These are phyloP conservation scores for Conistra vaccinii DNA, from an alignment of 2,888 invertebrate species.

Conservation along the genomic window DNA sequence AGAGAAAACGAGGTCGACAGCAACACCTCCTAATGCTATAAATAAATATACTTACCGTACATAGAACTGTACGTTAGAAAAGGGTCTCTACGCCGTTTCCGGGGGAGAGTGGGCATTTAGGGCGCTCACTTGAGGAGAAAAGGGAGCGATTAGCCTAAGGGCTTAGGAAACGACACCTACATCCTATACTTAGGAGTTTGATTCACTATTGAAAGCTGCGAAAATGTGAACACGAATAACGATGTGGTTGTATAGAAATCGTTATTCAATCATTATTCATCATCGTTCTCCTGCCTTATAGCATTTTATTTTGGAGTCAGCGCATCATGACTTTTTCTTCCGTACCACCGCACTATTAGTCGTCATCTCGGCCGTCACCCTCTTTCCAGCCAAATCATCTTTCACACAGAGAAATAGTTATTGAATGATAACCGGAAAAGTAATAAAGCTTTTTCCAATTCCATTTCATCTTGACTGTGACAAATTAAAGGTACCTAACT, in stretches of 20 bases:
- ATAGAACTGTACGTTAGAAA: conserved; percentile 22
- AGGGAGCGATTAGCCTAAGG: conserved; percentile 62
- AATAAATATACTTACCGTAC: conserved; percentile 24
- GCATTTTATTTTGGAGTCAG: no score
- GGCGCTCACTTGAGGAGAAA: conserved; percentile 57
- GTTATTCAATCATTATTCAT: background rate
- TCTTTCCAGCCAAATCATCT: no score
- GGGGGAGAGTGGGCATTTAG: conserved; percentile 63
- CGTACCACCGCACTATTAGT: no score
- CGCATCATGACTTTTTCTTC: no score
- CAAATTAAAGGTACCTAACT: background rate
- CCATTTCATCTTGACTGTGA: background rate
- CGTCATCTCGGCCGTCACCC: no score
- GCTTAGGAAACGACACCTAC: conserved; percentile 60
- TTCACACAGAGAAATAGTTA: no score
- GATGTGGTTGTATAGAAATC: background rate
- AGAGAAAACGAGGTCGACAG: conserved; percentile 1
- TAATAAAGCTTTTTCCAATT: background rate
- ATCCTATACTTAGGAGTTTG: conserved; percentile 40
- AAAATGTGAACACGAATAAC: conserved; percentile 21
- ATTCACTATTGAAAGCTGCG: conserved; percentile 24
- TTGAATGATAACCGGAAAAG: background rate
- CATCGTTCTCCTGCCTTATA: no score
- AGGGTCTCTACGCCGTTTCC: conserved; percentile 44
- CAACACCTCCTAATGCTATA: conserved; percentile 22